Conservation (phyloP, 2,888 invertebrate genomes). For the Allolobophora icterica region DNA sequence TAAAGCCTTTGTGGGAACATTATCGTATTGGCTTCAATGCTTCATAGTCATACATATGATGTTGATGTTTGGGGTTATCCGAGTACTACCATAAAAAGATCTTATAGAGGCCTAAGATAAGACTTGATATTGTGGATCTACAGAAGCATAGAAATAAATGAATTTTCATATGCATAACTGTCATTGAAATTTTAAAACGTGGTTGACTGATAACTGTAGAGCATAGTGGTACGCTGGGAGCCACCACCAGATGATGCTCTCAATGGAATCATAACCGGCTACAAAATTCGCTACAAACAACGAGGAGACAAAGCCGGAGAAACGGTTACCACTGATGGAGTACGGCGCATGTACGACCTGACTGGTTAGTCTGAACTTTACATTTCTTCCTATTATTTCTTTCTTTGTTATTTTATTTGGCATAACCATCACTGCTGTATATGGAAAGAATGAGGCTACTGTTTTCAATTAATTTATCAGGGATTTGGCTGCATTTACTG, state of each 20-base stretch:
- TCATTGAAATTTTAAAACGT: background rate
- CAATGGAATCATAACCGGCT: constrained; percentile 94
- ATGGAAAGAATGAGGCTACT: too few relatives aligned
- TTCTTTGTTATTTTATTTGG: background rate
- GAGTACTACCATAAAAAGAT: background rate
- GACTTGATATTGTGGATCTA: background rate
- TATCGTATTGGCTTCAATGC: too few relatives aligned
- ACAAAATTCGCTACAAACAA: constrained; percentile 84
- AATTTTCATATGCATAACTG: too few relatives aligned
- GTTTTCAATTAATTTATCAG: too few relatives aligned
- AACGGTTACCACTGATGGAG: constrained; percentile 80
- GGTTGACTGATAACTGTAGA: constrained; percentile 33
- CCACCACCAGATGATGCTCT: constrained; percentile 82
- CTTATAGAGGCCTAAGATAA: background rate
- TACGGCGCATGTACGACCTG: constrained; percentile 79
- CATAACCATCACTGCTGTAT: too few relatives aligned
- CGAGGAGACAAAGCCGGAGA: constrained; percentile 53
- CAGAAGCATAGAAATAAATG: background rate
- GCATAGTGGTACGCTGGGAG: constrained; percentile 80
- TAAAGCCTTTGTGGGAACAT: too few relatives aligned
- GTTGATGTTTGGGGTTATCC: too few relatives aligned
- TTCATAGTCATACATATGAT: too few relatives aligned
- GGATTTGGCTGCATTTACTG: too few relatives aligned
- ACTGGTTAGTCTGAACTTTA: constrained; percentile 64
- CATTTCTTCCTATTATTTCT: background rate